Percentiles rank a stretch among this genome's conserved stretches.
These are phyloP conservation scores for Enteromius afrohamiltoni DNA, from an alignment of 2,797 vertebrate species.

Conservation along the genomic window DNA sequence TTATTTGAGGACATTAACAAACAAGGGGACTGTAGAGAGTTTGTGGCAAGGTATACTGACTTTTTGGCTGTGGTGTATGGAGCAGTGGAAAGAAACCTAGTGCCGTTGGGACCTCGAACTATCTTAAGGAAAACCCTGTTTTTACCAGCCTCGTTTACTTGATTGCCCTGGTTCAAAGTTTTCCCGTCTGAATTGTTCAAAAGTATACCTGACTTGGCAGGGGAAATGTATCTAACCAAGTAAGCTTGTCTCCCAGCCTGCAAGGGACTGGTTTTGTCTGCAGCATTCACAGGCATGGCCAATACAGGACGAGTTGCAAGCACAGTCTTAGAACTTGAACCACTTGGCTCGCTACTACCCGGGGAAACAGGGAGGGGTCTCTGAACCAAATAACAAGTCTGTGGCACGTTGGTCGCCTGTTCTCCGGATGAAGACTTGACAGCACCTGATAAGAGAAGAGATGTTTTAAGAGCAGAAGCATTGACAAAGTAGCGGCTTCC, in stretches of 20 bases:
- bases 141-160: constrained; percentile 67
- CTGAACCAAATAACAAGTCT: constrained; percentile 78
- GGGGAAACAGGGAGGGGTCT: constrained; percentile 75
- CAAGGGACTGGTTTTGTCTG: constrained; percentile 69
- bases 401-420: constrained; percentile 65
- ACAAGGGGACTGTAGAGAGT: constrained; percentile 76
- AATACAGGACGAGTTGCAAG: constrained; percentile 70
- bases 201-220: constrained; percentile 74
- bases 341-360: constrained; percentile 64
- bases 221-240: constrained; percentile 79
- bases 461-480: constrained; percentile 73
- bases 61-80: constrained; percentile 67
- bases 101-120: constrained; percentile 70
- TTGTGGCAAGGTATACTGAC: constrained; percentile 76
- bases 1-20: constrained; percentile 78
- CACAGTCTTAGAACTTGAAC: constrained; percentile 63
- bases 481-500: constrained; percentile 77
- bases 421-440: constrained; percentile 68
- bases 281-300: constrained; percentile 73
- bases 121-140: constrained; percentile 81
- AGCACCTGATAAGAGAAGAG: constrained; percentile 74
- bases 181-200: constrained; percentile 72
- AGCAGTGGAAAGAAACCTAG: constrained; percentile 68
- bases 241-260: constrained; percentile 80
- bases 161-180: constrained; percentile 58